Percentiles rank a stretch among this genome's conserved stretches.
phyloP scores from a whole-genome alignment of 2,113 vertebrate species.

The Murina feae region DNA sequence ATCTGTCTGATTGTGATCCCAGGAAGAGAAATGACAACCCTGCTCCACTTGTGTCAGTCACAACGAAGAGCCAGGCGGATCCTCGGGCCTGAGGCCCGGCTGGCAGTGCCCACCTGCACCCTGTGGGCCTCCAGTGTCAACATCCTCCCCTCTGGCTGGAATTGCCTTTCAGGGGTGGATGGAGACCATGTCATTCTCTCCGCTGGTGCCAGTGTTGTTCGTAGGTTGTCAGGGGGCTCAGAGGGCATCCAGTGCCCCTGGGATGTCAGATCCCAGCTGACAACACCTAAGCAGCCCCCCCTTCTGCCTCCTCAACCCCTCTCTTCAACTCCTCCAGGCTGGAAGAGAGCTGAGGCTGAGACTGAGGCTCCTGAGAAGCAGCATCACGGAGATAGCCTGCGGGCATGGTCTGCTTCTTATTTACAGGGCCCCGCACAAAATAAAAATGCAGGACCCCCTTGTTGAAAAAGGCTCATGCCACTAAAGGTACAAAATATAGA shows the following conservation, averaged over 20 bases:
- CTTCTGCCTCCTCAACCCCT: neutral
- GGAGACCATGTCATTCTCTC: neutral
- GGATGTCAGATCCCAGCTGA: neutral
- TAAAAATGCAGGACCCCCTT: neutral
- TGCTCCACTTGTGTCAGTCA: neutral
- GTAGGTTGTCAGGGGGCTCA: neutral
- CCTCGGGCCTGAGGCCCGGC: rapidly evolving
- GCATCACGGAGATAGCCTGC: neutral
- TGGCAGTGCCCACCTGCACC: neutral
- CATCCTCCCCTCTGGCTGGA: neutral
- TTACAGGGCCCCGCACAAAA: neutral
- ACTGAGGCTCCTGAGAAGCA: neutral
- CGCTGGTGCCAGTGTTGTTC: no score
- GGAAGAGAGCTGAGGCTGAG: neutral
- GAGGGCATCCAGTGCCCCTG: neutral
- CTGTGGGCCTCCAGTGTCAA: rapidly evolving
- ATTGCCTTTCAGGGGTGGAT: neutral
- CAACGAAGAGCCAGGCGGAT: neutral
- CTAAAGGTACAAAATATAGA: neutral
- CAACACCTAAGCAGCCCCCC: neutral
- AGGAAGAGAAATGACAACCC: constrained; percentile 32
- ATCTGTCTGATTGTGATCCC: constrained; percentile 60
- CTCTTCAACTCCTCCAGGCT: neutral
- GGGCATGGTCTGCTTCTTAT: neutral
- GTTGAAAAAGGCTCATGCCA: neutral